These are phyloP conservation scores for Glaucopsyche alexis DNA, from an alignment of 2,888 invertebrate genomes.

Conservation along the genomic window DNA sequence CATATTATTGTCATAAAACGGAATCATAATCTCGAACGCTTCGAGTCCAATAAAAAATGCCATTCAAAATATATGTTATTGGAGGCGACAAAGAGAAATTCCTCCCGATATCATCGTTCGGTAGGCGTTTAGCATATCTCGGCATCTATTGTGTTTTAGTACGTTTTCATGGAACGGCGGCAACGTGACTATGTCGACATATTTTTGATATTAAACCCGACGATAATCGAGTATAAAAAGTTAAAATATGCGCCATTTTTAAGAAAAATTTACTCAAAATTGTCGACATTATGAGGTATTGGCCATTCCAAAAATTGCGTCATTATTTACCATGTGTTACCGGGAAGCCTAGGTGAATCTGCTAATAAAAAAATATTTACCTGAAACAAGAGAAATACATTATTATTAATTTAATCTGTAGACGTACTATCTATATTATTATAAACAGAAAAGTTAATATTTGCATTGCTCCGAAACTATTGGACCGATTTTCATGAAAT, in stretches of 20 bases:
- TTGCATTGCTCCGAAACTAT: no score
- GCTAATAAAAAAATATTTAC: neutral
- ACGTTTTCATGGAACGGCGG: slow-evolving; percentile 28
- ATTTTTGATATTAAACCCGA: slow-evolving; percentile 8
- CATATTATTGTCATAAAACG: slow-evolving; percentile 33
- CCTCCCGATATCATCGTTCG: slow-evolving; percentile 37
- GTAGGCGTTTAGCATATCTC: slow-evolving; percentile 43
- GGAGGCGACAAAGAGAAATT: slow-evolving; percentile 38
- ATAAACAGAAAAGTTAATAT: no score
- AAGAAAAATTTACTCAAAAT: neutral
- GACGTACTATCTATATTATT: neutral
- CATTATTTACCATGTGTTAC: neutral
- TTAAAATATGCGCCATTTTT: neutral
- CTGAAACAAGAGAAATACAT: neutral
- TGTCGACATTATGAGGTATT: neutral
- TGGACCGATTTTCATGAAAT: no score
- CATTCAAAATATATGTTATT: slow-evolving; percentile 37
- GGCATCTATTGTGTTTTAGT: slow-evolving; percentile 40
- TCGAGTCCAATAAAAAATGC: slow-evolving; percentile 33
- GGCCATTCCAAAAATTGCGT: neutral
- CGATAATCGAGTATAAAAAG: neutral
- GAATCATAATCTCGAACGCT: slow-evolving; percentile 30
- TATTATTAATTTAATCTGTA: neutral
- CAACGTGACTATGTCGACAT: slow-evolving; percentile 17
- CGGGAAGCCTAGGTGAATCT: neutral